phyloP scores from a whole-genome alignment of 2,888 invertebrate genomes.

The Melanchra persicariae region DNA sequence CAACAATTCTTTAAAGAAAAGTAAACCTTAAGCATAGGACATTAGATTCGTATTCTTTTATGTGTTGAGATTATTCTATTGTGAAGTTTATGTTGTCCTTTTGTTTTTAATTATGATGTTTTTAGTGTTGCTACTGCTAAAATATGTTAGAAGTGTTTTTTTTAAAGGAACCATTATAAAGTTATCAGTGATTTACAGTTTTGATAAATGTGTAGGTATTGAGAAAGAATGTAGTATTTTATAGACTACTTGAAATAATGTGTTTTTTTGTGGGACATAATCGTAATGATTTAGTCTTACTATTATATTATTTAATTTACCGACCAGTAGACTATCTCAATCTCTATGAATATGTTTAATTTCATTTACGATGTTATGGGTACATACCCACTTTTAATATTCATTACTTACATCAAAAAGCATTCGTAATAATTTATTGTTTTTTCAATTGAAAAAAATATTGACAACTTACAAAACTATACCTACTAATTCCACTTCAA shows the following conservation, averaged over 20 bases:
- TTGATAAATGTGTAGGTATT: conserved; percentile 6
- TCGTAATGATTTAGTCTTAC: too few species aligned
- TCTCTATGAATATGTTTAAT: too few species aligned
- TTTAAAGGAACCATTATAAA: conserved; percentile 33
- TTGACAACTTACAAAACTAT: neutral
- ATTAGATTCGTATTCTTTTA: conserved; percentile 3
- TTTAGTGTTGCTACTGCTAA: conserved; percentile 64
- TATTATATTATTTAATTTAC: too few species aligned
- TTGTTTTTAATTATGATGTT: conserved; percentile 58
- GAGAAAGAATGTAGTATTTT: neutral
- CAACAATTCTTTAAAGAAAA: conserved; percentile 11
- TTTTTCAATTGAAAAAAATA: too few species aligned
- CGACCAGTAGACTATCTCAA: too few species aligned
- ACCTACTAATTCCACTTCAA: neutral
- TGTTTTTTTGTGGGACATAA: neutral
- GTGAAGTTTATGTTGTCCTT: conserved; percentile 30
- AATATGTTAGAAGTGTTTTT: conserved; percentile 55
- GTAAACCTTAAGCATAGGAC: neutral
- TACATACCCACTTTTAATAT: too few species aligned
- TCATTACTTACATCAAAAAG: too few species aligned
- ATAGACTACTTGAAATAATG: neutral
- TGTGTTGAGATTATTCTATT: neutral
- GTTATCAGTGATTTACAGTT: conserved; percentile 30
- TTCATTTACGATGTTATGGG: too few species aligned
- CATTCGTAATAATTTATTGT: too few species aligned